Evolutionary conservation across 1,140 invertebrate species (phyloP), one percentile per base, ranked within the genome.

Genomic region (Lamellibrachia luymesi): DNA sequence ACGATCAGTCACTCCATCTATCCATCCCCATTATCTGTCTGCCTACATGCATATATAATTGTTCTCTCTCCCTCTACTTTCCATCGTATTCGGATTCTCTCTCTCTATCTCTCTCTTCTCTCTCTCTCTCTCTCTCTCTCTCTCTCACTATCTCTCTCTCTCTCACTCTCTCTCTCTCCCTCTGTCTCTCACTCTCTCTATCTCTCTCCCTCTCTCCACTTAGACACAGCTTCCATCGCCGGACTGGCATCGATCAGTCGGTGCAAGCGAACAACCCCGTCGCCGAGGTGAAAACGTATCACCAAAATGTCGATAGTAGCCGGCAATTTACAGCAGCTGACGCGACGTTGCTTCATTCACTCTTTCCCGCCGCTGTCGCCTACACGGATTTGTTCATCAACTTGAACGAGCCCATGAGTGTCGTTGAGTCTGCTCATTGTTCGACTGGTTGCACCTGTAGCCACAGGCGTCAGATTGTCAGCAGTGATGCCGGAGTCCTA

Each of bases 261-360:
- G 64, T 80, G 2, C 64, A 22, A 6, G 13, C 13, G 64, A 80
- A 80, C 64, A 80, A 80, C 17, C 2, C 2, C 64, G 64, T 80
- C 64, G 64, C 0, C 6, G 64, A 80, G 64, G 64, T 80, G 64
- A 80, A 80, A 80, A 80, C 17, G 4, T 17, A 80, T 1, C 1
- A 8, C 13, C 64, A 22, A 80, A 80, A 80, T 50, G 50, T 50
- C 91, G 51, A 50, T 50, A 51, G 17, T 52, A 22, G 91, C 91
- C 50, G 91, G 91, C 91, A 52, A 50, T 52, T 91, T 52, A 52
- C 51, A 22, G 91, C 91, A 52, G 91, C 51, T 52, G 91, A 50
- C 50, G 22, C 91, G 91, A 4, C 50, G 50, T 10, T 25, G 17
- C 22, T 25, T 25, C 50, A 52, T 52, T 50, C 91, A 50, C 7